phyloP scores from a whole-genome alignment of 2,888 invertebrate genomes.

The Drosophila crucigera region DNA sequence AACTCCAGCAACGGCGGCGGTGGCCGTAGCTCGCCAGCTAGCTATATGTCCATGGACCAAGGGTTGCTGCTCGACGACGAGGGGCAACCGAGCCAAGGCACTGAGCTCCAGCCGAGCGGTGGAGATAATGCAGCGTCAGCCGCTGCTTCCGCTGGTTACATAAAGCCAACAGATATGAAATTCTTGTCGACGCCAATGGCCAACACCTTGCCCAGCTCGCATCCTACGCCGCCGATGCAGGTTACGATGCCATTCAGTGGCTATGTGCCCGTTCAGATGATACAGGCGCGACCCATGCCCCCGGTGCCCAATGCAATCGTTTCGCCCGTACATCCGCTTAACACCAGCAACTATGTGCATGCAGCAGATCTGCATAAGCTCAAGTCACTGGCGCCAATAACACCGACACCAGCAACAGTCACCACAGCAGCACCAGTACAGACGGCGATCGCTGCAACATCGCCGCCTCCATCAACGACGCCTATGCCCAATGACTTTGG shows the following conservation, averaged over 20 bases:
- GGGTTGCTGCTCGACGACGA: constrained; percentile 42
- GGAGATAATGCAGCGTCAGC: background rate
- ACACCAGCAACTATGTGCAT: constrained; percentile 61
- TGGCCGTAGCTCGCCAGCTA: constrained; percentile 43
- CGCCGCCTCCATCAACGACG: constrained; percentile 5
- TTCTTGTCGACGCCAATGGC: constrained; percentile 47
- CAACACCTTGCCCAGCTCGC: constrained; percentile 31
- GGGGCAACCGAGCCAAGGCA: constrained; percentile 8
- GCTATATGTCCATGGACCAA: constrained; percentile 59
- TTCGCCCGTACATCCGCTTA: constrained; percentile 45
- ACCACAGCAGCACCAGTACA: background rate
- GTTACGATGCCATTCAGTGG: constrained; percentile 52
- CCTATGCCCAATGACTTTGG: constrained; percentile 45
- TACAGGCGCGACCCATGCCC: constrained; percentile 28
- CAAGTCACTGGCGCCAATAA: constrained; percentile 36
- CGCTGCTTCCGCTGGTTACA: constrained; percentile 46
- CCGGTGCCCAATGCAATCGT: constrained; percentile 1
- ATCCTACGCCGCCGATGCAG: background rate
- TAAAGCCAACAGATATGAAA: constrained; percentile 69
- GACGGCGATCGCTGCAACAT: constrained; percentile 13
- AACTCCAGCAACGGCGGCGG: constrained; percentile 47
- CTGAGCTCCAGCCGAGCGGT: constrained; percentile 23
- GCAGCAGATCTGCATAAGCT: constrained; percentile 62
- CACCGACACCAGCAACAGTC: constrained; percentile 1
- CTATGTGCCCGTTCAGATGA: constrained; percentile 64